These are phyloP conservation scores for Subacronicta megacephala DNA, from an alignment of 2,888 invertebrate genomes.

Conservation along the genomic window DNA sequence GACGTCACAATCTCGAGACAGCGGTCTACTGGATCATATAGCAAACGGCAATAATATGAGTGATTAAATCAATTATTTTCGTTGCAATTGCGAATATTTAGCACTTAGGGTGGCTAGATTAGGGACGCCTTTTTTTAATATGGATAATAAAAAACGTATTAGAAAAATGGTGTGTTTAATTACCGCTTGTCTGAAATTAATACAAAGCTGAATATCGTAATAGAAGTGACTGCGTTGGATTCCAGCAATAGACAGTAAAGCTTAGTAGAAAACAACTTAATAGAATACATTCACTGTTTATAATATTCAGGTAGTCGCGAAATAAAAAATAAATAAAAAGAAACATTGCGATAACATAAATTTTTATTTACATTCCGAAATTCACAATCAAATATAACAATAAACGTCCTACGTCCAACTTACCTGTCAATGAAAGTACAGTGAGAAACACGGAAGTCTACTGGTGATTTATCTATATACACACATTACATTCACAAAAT, in stretches of 20 bases:
- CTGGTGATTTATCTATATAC: conserved; percentile 70
- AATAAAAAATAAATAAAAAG: conserved; percentile 65
- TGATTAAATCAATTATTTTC: no score
- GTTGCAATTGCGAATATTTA: no score
- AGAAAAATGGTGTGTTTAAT: conserved; percentile 48
- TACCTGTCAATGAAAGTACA: conserved; percentile 76
- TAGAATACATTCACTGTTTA: conserved; percentile 41
- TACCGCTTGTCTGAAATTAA: conserved; percentile 33
- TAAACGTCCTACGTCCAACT: conserved; percentile 72
- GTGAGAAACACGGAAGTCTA: conserved; percentile 67
- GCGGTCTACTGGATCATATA: no score
- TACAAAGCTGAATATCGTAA: conserved; percentile 52
- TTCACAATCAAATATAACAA: conserved; percentile 86
- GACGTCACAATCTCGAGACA: no score
- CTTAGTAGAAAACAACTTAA: conserved; percentile 41
- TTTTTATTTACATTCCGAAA: conserved; percentile 89
- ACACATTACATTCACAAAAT: conserved; percentile 63
- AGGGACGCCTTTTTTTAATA: no score
- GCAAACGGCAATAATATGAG: no score
- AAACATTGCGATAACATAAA: conserved; percentile 84
- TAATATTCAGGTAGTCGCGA: conserved; percentile 35
- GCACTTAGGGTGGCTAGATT: no score
- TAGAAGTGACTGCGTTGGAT: conserved; percentile 51
- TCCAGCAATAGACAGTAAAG: conserved; percentile 57
- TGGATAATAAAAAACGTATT: no score